Percentiles rank a stretch among this genome's conserved stretches.
phyloP scores from a whole-genome alignment of 2,797 vertebrate genomes.

The Amblyraja radiata region DNA sequence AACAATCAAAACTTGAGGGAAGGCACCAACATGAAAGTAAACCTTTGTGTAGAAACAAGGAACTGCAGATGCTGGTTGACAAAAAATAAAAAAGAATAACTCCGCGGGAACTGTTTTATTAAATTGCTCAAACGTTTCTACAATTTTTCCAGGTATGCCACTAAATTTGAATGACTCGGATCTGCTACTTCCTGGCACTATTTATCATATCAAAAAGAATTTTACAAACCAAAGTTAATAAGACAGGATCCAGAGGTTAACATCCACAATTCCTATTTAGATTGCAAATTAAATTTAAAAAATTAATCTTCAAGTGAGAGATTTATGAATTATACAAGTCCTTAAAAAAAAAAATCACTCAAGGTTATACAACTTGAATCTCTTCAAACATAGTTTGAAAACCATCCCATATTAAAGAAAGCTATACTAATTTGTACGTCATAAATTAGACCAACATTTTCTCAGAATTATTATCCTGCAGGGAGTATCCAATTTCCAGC shows the following conservation, averaged over 20 bases:
- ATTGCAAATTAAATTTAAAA: neutral
- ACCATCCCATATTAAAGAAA: slow-evolving; percentile 18
- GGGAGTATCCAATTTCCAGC: slow-evolving; percentile 62
- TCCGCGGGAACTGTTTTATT: neutral
- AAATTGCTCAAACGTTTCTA: slow-evolving; percentile 5
- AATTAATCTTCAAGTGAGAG: neutral
- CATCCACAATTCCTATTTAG: neutral
- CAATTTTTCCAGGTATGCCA: neutral
- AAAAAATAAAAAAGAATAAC: too few relatives aligned
- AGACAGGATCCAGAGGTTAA: neutral
- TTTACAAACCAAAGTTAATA: slow-evolving; percentile 3
- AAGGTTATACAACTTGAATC: slow-evolving; percentile 12
- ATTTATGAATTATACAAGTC: neutral
- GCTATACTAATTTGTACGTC: slow-evolving; percentile 32
- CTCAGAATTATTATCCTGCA: slow-evolving; percentile 41
- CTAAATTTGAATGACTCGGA: slow-evolving; percentile 17
- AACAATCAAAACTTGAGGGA: slow-evolving; percentile 26
- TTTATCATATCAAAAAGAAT: slow-evolving; percentile 11
- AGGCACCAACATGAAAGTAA: neutral
- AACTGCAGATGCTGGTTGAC: too few relatives aligned
- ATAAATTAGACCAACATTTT: slow-evolving; percentile 36
- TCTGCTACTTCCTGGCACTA: slow-evolving; percentile 11
- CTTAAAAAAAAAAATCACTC: slow-evolving; percentile 7
- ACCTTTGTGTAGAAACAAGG: neutral
- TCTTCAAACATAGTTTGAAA: slow-evolving; percentile 6